Conservation (phyloP, 2,888 invertebrate genomes). For the Zaprionus obscuricornis region DNA sequence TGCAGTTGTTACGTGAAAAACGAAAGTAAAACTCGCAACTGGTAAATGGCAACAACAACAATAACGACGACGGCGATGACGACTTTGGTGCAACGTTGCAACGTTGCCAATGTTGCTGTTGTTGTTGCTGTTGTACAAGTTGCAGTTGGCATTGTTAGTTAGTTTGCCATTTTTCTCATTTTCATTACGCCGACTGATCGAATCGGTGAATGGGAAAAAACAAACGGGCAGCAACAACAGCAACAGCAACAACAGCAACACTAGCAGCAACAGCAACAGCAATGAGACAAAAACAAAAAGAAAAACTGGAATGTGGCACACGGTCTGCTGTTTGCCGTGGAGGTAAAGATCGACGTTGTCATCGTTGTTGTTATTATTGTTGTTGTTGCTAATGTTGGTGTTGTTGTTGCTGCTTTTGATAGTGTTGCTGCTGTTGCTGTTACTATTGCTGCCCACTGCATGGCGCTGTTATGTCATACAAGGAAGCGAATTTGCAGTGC, state of each 20-base stretch:
- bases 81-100: conserved; percentile 58
- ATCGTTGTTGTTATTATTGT: conserved; percentile 30
- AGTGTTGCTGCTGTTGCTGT: conserved; percentile 13
- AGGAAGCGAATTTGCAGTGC: conserved; percentile 69
- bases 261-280: conserved; percentile 1
- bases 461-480: conserved; percentile 76
- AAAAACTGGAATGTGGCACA: conserved; percentile 74
- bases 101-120: conserved; percentile 12
- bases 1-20: conserved; percentile 69
- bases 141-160: conserved; percentile 73
- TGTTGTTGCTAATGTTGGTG: conserved; percentile 15
- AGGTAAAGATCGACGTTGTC: conserved; percentile 72
- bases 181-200: conserved; percentile 67
- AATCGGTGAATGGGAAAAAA: conserved; percentile 75
- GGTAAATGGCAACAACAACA: conserved; percentile 24
- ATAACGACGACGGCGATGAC: conserved; percentile 21
- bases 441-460: conserved; percentile 44
- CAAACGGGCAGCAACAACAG: conserved; percentile 45
- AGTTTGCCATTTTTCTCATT: conserved; percentile 58
- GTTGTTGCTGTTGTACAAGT: conserved; percentile 44
- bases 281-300: no score
- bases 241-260: conserved; percentile 4
- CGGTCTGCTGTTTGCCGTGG: conserved; percentile 45
- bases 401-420: conserved; percentile 18
- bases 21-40: conserved; percentile 73